phyloP scores from a whole-genome alignment of 2,113 vertebrate genomes.

The Galemys pyrenaicus region DNA sequence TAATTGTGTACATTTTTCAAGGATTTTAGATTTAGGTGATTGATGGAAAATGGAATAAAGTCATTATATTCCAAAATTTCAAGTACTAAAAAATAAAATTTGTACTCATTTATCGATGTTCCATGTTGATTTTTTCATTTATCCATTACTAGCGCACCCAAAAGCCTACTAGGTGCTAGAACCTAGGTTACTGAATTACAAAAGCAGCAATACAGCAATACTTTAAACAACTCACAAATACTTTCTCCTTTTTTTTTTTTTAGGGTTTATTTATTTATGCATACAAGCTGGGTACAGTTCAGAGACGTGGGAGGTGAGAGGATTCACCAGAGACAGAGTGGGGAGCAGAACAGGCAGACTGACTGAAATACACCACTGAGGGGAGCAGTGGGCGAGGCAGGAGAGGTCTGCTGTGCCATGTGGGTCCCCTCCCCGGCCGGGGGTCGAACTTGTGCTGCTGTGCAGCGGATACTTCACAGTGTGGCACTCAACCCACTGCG shows the following conservation, averaged over 20 bases:
- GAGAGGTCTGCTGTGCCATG: no score
- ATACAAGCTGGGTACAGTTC: no score
- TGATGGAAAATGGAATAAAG: conserved; percentile 8
- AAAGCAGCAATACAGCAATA: not conserved
- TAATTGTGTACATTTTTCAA: conserved; percentile 28
- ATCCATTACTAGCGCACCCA: not conserved
- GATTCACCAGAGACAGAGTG: no score
- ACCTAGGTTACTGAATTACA: not conserved
- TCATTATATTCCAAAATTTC: conserved; percentile 5
- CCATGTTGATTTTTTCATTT: not conserved
- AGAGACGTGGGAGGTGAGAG: no score
- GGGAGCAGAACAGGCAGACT: no score
- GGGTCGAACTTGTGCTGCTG: no score
- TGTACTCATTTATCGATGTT: not conserved
- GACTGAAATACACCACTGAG: no score
- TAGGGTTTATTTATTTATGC: no score
- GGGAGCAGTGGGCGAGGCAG: no score
- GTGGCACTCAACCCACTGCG: no score
- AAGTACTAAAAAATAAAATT: not conserved
- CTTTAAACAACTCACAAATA: not conserved
- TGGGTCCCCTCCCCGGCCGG: no score
- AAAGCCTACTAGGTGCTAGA: not conserved
- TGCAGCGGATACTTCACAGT: no score
- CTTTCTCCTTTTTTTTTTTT: not conserved
- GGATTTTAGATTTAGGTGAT: not conserved